Conservation (phyloP, 2,113 vertebrate species). For the Numenius arquata region DNA sequence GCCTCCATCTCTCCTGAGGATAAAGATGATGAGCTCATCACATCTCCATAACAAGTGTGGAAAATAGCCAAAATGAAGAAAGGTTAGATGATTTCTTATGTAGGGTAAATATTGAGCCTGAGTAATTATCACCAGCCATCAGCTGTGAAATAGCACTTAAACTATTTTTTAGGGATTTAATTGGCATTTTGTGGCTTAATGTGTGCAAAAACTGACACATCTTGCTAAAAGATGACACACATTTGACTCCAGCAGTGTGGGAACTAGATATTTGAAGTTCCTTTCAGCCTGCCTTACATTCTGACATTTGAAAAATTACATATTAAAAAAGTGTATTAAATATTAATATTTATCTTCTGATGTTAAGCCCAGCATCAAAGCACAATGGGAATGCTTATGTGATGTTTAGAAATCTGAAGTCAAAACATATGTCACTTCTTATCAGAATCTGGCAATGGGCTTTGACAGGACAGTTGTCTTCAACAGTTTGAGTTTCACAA, state of each 20-base stretch:
- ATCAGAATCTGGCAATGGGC: not conserved
- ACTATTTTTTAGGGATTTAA: constrained; percentile 45
- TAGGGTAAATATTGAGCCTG: constrained; percentile 49
- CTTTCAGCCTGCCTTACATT: constrained; percentile 28
- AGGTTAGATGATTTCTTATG: constrained; percentile 36
- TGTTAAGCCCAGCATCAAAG: constrained; percentile 37
- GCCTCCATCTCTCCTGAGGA: not conserved
- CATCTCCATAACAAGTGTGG: constrained; percentile 15
- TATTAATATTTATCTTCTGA: constrained; percentile 49
- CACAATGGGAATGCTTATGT: constrained; percentile 4
- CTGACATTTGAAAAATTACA: constrained; percentile 43
- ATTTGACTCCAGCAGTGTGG: constrained; percentile 27
- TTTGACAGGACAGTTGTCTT: not conserved
- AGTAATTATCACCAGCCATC: constrained; percentile 49
- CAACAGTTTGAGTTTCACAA: not conserved
- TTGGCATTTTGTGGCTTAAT: constrained; percentile 33
- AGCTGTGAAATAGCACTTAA: constrained; percentile 47
- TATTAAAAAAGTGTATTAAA: constrained; percentile 28
- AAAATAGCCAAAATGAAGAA: constrained; percentile 31
- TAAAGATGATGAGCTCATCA: constrained; percentile 36
- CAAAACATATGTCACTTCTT: not conserved
- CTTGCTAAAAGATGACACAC: constrained; percentile 19
- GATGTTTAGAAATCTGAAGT: constrained; percentile 39
- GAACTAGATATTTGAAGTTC: constrained; percentile 15
- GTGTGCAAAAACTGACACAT: not conserved